Evolutionary conservation across 2,888 invertebrate genomes (phyloP), one percentile per base, ranked within the genome.

Genomic region (Drosophila crucigera): DNA sequence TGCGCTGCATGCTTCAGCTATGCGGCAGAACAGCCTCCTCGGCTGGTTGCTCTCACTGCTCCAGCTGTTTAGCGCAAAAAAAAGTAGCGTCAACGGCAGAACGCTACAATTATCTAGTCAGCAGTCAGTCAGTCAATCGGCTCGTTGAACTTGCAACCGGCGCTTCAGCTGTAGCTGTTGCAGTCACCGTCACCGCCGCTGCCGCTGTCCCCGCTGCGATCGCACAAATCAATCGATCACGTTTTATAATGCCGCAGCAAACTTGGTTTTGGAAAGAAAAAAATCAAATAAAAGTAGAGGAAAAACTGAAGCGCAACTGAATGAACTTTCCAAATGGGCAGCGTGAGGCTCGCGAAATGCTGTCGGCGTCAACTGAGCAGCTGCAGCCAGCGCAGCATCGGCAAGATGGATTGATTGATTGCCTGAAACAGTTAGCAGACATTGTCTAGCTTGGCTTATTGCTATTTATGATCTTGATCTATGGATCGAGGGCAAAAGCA

Each of bases 401-500:
- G 78, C 82, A 76, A 82, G 82, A 82, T 88, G 84, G 83, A 90
- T 91, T 92, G 92, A 92, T 92, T 91, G 92, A 92, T 92, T 91
- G 91, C 88, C 91, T 81, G 86, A 91, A 92, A 92, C 91, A 92
- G 92, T 92, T 92, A 92, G 91, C 89, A 91, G 87, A 84, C 88
- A 91, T 88, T 81, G 85, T 82, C 82, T 90, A 80, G 83, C 80
- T 75, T 82, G 82, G 87, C 91, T 91, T 91, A 89, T 91, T 92
- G 91, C 91, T 92, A 91, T 91, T 92, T 92, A 92, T 91, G 91
- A 92, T 92, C 92, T 89, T 91, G 92, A 91, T 92, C 91, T 91
- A 91, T 92, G 91, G 89, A 92, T 91, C 89, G 91, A 91, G 92
- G 92, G 91, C 92, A 91, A 87, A 83, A 84, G 85, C 88, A 84